Base-by-base conservation (phyloP, 2,888 invertebrate species). In the Synanthedon vespiformis region DNA sequence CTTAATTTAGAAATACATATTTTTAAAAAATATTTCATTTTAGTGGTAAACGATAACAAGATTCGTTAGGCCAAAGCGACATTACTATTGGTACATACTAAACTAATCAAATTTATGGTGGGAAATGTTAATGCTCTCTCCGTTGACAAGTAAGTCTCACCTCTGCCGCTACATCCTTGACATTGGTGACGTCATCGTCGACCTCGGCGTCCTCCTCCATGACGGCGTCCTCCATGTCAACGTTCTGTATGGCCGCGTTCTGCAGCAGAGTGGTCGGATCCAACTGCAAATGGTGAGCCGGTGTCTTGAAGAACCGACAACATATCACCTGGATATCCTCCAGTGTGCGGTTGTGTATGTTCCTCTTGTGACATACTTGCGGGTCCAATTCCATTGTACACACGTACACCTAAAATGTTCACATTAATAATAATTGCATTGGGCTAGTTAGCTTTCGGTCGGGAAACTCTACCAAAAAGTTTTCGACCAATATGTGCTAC, bases 361-460 rank as follows among this genome's bases (percentile, higher is more conserved):
- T 98, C 55, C 95, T 90, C 72, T 93, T 93, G 54, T 90, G 85
- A 77, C 98, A 98, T 1, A 90, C 81, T 56, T 92, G 89, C 11
- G 92, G 77, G 73, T 97, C 97, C 70, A 92, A 89, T 63, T 95
- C 94, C 90, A 97, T 90, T 72, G 97, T 95, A 66, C 95, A 94
- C 55, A 97, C 90, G 76, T 96, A 98, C 14, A 96, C 96, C 97
- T 97, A 34, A 34, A 34, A 34, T 34, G 10, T n/a, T n/a, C n/a
- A n/a, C n/a, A n/a, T n/a, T n/a, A n/a, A n/a, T n/a, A n/a, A n/a
- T n/a, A n/a, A n/a, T n/a, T n/a, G n/a, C n/a, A n/a, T n/a, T n/a
- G n/a, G n/a, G n/a, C n/a, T n/a, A n/a, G n/a, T n/a, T n/a, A n/a
- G n/a, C n/a, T n/a, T n/a, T n/a, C n/a, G n/a, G n/a, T n/a, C 18